phyloP scores from a whole-genome alignment of 2,113 vertebrate species.

The Cyanistes caeruleus region DNA sequence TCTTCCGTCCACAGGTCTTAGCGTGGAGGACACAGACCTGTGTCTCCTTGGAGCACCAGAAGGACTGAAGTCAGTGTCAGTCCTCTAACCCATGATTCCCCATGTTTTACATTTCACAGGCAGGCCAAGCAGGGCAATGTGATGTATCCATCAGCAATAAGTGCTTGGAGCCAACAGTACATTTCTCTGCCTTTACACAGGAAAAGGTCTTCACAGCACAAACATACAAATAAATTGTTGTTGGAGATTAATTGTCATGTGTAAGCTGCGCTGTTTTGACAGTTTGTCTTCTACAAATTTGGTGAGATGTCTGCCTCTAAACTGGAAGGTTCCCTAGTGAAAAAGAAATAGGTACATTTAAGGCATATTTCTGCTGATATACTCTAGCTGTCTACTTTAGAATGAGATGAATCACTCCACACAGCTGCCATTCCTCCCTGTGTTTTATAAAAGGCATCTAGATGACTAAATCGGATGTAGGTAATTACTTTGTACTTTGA shows the following conservation, averaged over 20 bases:
- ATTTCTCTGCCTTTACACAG: neutral
- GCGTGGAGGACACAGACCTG: neutral
- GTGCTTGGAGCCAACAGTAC: neutral
- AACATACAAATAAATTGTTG: neutral
- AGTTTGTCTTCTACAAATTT: neutral
- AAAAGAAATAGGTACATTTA: neutral
- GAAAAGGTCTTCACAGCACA: neutral
- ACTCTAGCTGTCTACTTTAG: constrained; percentile 34
- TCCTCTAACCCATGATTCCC: neutral
- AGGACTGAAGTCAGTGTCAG: neutral
- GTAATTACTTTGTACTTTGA: constrained; percentile 61
- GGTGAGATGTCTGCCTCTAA: neutral
- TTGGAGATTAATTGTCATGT: neutral
- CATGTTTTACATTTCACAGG: neutral
- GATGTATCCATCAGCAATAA: neutral
- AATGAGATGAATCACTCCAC: constrained; percentile 47
- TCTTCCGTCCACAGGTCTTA: neutral
- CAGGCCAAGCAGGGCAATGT: neutral
- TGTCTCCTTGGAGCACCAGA: neutral
- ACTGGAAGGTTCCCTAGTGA: neutral
- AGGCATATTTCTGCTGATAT: neutral
- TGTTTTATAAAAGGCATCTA: constrained; percentile 40
- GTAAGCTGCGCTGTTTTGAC: neutral
- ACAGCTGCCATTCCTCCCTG: constrained; percentile 40
- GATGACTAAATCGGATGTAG: constrained; percentile 60